phyloP scores from a whole-genome alignment of 2,113 vertebrate species.

The Cromileptes altivelis region DNA sequence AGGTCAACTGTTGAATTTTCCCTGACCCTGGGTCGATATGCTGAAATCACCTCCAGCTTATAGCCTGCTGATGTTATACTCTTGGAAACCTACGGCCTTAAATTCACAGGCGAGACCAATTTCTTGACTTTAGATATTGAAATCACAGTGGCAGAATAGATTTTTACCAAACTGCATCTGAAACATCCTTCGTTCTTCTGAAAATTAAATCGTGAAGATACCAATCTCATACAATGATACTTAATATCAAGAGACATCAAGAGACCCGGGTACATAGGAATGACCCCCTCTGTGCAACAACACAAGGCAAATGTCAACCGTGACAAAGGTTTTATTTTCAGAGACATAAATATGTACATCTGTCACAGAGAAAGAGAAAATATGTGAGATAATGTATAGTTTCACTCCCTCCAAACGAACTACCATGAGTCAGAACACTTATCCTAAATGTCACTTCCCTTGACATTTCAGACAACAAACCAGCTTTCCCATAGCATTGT shows the following conservation, averaged over 20 bases:
- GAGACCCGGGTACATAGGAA: background rate
- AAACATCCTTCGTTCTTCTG: background rate
- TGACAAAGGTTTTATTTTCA: background rate
- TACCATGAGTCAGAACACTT: background rate
- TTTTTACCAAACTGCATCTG: background rate
- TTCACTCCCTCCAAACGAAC: slow-evolving; percentile 2
- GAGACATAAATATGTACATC: background rate
- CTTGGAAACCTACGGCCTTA: background rate
- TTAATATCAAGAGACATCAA: background rate
- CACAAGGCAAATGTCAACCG: background rate
- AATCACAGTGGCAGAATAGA: background rate
- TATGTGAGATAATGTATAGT: slow-evolving; percentile 5
- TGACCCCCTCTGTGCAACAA: background rate
- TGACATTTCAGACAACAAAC: background rate
- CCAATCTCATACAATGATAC: background rate
- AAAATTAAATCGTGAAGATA: background rate
- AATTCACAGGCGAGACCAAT: background rate
- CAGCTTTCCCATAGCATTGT: background rate
- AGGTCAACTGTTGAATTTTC: too few species aligned
- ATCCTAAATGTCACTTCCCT: slow-evolving; percentile 28
- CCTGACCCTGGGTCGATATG: too few species aligned
- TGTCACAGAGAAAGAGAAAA: background rate
- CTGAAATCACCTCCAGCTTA: too few species aligned
- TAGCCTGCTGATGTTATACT: background rate
- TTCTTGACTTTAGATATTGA: background rate